A percentile compares a stretch with the other conserved stretches of the same genome.
phyloP scores from a whole-genome alignment of 1,140 invertebrate species.

The Heliconius hermathena region DNA sequence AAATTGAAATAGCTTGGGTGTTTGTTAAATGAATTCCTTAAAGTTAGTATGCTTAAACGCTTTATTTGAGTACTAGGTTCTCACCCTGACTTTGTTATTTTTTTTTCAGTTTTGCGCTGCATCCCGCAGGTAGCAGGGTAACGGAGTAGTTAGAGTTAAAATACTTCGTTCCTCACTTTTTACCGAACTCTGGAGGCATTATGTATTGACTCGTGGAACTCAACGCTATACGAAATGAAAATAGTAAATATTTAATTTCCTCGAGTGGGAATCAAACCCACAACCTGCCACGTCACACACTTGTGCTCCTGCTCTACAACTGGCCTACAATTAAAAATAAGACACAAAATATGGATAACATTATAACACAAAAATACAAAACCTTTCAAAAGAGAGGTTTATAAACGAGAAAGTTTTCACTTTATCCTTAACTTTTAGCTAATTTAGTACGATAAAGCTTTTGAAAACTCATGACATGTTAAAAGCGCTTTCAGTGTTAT shows the following conservation, averaged over 20 bases:
- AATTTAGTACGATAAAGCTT: constrained; percentile 10
- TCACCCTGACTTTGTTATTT: background rate
- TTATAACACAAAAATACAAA: background rate
- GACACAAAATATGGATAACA: too few relatives aligned
- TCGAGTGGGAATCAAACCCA: background rate
- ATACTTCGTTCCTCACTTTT: too few relatives aligned
- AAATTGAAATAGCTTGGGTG: background rate
- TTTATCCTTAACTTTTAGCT: constrained; percentile 5
- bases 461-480: constrained; percentile 12
- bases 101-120: too few relatives aligned
- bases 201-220: background rate
- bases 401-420: background rate
- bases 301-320: too few relatives aligned
- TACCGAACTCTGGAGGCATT: background rate
- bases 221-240: too few relatives aligned
- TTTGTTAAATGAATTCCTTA: background rate
- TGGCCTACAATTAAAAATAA: too few relatives aligned
- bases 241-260: background rate
- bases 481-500: background rate
- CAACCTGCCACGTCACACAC: background rate
- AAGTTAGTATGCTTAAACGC: background rate
- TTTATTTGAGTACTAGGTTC: background rate
- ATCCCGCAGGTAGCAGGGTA: too few relatives aligned
- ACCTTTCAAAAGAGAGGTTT: constrained; percentile 5
- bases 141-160: too few relatives aligned